Evolutionary conservation across 2,888 invertebrate genomes (phyloP).

Genomic region (Ennomos erosarius): DNA sequence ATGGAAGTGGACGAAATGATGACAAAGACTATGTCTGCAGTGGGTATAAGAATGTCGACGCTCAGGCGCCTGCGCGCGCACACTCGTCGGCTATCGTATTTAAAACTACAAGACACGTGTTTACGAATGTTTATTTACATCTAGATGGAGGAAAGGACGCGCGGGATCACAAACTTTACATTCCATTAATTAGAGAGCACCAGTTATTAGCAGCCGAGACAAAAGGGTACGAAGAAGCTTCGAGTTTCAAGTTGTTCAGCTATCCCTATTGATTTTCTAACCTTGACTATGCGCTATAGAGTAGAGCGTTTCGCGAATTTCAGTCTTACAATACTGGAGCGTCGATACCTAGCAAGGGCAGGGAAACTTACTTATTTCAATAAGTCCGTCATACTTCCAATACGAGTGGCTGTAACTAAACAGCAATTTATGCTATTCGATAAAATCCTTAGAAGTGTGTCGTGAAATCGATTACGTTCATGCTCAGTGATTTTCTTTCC

Average conservation of each 20-base stretch:
- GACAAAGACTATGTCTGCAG: slow-evolving; percentile 15
- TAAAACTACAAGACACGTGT: slow-evolving; percentile 48
- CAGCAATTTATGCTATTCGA: slow-evolving; percentile 32
- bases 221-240: not conserved
- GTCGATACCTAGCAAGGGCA: not conserved
- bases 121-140: slow-evolving; percentile 63
- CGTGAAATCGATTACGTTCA: slow-evolving; percentile 34
- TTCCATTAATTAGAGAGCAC: slow-evolving; percentile 13
- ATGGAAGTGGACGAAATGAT: slow-evolving; percentile 7
- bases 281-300: slow-evolving; percentile 14
- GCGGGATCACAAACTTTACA: slow-evolving; percentile 36
- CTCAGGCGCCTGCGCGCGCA: slow-evolving; percentile 29
- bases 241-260: not conserved
- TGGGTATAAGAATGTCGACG: slow-evolving; percentile 13
- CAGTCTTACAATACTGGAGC: not conserved
- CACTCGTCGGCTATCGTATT: slow-evolving; percentile 22
- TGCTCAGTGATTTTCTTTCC: slow-evolving; percentile 15
- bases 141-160: slow-evolving; percentile 42
- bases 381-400: not conserved
- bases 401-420: slow-evolving; percentile 17
- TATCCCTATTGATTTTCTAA: slow-evolving; percentile 22
- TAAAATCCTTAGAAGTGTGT: slow-evolving; percentile 30
- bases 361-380: too few species aligned
- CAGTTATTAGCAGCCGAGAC: not conserved
- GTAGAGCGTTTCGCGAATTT: not conserved